These are phyloP conservation scores for Pollenia labialis DNA, from an alignment of 2,888 invertebrate species.

Conservation along the genomic window DNA sequence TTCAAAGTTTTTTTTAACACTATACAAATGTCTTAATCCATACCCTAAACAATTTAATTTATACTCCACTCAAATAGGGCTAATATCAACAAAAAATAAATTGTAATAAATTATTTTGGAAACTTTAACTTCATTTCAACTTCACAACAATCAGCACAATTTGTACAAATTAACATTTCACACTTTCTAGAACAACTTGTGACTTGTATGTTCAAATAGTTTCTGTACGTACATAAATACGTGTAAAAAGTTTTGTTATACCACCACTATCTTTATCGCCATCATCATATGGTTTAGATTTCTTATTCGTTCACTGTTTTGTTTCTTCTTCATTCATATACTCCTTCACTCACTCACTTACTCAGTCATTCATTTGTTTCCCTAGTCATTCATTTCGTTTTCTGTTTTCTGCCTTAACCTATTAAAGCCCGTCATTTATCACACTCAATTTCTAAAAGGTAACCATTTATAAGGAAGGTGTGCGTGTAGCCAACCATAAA, in stretches of 20 bases:
- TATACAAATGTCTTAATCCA: background rate
- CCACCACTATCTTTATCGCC: constrained; percentile 51
- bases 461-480: constrained; percentile 66
- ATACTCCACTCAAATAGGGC: background rate
- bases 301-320: background rate
- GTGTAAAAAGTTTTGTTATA: constrained; percentile 21
- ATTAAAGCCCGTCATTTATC: constrained; percentile 68
- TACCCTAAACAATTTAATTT: background rate
- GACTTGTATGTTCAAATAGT: background rate
- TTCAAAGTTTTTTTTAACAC: no score
- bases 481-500: constrained; percentile 70
- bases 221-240: background rate
- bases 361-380: background rate
- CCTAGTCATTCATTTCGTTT: constrained; percentile 35
- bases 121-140: constrained; percentile 30
- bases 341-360: background rate
- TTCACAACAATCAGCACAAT: constrained; percentile 59
- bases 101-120: constrained; percentile 50
- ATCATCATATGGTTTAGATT: constrained; percentile 63
- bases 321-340: background rate
- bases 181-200: constrained; percentile 48
- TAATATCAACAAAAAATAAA: constrained; percentile 11
- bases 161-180: constrained; percentile 70
- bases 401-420: constrained; percentile 56
- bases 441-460: constrained; percentile 69